Percentiles rank a stretch among this genome's conserved stretches.
Evolutionary conservation across 2,797 vertebrate genomes (phyloP).

Genomic region (Sebastes trivittatus): DNA sequence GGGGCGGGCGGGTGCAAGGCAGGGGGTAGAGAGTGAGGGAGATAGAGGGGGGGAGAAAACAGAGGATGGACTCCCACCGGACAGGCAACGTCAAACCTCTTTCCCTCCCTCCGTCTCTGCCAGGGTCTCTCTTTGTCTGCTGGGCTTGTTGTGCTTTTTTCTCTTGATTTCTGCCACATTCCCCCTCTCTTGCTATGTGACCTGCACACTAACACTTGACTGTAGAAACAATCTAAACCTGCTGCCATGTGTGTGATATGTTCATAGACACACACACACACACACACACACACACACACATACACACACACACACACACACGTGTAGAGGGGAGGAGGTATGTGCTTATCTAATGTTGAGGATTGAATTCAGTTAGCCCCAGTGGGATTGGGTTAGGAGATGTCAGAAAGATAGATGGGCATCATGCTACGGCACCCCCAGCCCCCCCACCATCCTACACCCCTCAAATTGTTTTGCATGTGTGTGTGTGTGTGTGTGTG

Average conservation of each 20-base stretch:
- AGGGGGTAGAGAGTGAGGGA: conserved; percentile 14
- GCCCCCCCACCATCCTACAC: conserved; percentile 15
- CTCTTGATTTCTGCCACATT: conserved; percentile 63
- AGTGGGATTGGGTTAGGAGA: conserved; percentile 87
- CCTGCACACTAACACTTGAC: conserved; percentile 72
- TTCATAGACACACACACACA: conserved; percentile 44
- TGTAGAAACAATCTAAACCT: conserved; percentile 73
- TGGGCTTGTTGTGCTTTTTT: conserved; percentile 45
- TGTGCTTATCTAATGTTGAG: conserved; percentile 87
- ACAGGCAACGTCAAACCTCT: conserved; percentile 61
- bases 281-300: conserved; percentile 26
- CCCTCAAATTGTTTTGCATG: conserved; percentile 81
- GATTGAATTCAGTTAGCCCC: conserved; percentile 87
- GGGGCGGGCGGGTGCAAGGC: conserved; percentile 16
- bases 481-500: conserved; percentile 71
- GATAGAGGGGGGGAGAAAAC: conserved; percentile 25
- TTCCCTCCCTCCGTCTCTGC: conserved; percentile 40
- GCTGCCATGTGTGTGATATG: conserved; percentile 62
- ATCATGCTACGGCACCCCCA: conserved; percentile 76
- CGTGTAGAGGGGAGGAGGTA: conserved; percentile 54
- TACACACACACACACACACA: conserved; percentile 25
- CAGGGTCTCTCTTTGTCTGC: conserved; percentile 57
- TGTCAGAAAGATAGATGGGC: conserved; percentile 89
- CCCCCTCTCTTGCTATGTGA: conserved; percentile 66
- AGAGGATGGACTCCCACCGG: conserved; percentile 57